A percentile compares a stretch with the other conserved stretches of the same genome.
These are phyloP conservation scores for Deilephila elpenor DNA, from an alignment of 2,888 invertebrate genomes.

Conservation along the genomic window DNA sequence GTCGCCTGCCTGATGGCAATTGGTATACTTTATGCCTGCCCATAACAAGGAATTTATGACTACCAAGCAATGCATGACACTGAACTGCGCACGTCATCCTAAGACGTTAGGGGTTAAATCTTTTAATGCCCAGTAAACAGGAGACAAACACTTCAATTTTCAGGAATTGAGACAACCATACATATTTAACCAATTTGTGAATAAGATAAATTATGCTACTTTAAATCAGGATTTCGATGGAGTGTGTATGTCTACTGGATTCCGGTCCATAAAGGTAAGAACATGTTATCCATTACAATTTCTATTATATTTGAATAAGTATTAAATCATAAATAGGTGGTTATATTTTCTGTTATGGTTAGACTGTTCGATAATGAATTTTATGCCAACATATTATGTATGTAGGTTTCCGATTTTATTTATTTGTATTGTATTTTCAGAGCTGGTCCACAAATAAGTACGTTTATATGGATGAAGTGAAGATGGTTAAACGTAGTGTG, in stretches of 20 bases:
- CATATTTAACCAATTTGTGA: conserved; percentile 57
- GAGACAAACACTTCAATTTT: conserved; percentile 33
- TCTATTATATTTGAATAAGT: too few relatives aligned
- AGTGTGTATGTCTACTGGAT: conserved; percentile 53
- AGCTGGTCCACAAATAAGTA: conserved; percentile 39
- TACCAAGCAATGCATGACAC: too few relatives aligned
- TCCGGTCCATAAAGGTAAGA: conserved; percentile 55
- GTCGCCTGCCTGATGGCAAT: too few relatives aligned
- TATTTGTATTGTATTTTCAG: conserved; percentile 32
- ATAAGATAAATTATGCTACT: conserved; percentile 61
- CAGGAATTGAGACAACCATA: conserved; percentile 55
- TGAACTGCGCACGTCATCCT: too few relatives aligned
- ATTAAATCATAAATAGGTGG: too few relatives aligned
- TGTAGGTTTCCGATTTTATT: neutral
- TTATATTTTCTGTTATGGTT: too few relatives aligned
- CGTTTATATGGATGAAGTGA: conserved; percentile 38
- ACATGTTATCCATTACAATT: too few relatives aligned
- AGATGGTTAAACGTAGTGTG: conserved; percentile 33
- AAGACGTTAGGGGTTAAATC: too few relatives aligned
- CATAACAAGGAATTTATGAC: too few relatives aligned
- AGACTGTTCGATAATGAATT: too few relatives aligned
- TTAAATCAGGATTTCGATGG: conserved; percentile 61
- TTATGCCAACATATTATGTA: neutral
- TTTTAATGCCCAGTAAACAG: too few relatives aligned
- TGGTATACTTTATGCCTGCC: too few relatives aligned